Base-by-base conservation (phyloP, 2,888 invertebrate genomes). In the Eupelmus urozonus region DNA sequence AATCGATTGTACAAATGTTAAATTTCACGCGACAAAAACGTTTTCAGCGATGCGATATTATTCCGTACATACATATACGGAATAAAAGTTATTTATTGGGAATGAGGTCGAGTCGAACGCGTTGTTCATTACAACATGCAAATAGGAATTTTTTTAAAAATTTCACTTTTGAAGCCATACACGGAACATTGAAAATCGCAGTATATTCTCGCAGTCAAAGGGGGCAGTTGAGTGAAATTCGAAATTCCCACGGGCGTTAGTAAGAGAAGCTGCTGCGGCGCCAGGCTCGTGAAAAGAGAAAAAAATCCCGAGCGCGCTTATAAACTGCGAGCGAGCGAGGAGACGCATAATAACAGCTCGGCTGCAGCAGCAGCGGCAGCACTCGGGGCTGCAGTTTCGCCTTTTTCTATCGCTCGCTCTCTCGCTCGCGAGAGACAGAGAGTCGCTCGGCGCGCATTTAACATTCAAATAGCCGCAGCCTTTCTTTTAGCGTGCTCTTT, bases 401-500 rank as follows among this genome's bases (percentile, higher is more conserved):
- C 34, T 34, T 34, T 34, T 34, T 34, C 34, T 34, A 34, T 34
- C 34, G n/a, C n/a, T n/a, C n/a, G n/a, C 9, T 34, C 5, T 34
- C 9, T 34, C 34, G 42, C 27, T 42, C 53, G 16, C 2, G 42
- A 42, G 57, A 60, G 9, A 18, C 20, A n/a, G 57, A 20, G n/a
- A 55, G 42, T 57, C 45, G 3, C 9, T n/a, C 20, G 20, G 60
- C 20, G 71, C 71, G 18, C 60, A 71, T 62, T 71, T 71, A 71
- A 59, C 60, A 71, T 71, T 71, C 60, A 60, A 71, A 71, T 71
- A 34, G 60, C 34, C 49, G 49, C 60, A n/a, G n/a, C 23, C 60
- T 71, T 70, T 53, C 16, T 18, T 59, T 59, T 16, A 20, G 4
- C 51, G 29, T 67, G 23, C 57, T 69, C 34, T 29, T 45, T 13